These are phyloP conservation scores for Pilophorus perplexus DNA, from an alignment of 2,888 invertebrate genomes.

Conservation along the genomic window DNA sequence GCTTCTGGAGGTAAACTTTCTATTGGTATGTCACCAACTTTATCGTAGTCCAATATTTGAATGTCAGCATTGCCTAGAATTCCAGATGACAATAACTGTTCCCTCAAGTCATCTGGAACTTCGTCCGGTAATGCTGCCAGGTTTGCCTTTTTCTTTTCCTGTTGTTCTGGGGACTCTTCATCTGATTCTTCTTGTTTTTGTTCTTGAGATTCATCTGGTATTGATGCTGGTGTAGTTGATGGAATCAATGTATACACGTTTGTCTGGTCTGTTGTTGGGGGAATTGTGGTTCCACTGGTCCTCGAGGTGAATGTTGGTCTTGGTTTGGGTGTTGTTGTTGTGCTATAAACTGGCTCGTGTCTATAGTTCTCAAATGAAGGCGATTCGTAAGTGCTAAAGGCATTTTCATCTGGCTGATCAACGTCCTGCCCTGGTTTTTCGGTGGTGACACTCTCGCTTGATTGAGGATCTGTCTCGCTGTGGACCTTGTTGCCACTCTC, in stretches of 20 bases:
- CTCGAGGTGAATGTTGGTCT: conserved; percentile 29
- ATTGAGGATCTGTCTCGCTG: background rate
- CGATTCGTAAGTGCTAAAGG: background rate
- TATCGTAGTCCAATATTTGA: conserved; percentile 82
- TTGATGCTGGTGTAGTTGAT: conserved; percentile 4
- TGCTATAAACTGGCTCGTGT: conserved; percentile 13
- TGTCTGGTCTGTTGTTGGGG: conserved; percentile 1
- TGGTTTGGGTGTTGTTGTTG: conserved; percentile 24
- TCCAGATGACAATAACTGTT: conserved; percentile 79
- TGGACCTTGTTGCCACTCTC: conserved; percentile 23
- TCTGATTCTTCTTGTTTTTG: conserved; percentile 50
- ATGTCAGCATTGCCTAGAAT: conserved; percentile 85
- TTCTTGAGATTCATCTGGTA: background rate
- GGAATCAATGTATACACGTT: conserved; percentile 12
- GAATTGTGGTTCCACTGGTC: background rate
- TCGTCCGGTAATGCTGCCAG: conserved; percentile 70
- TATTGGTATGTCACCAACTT: conserved; percentile 79
- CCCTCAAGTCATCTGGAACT: conserved; percentile 77
- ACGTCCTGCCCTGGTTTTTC: background rate
- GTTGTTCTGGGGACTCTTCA: conserved; percentile 51
- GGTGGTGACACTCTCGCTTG: background rate
- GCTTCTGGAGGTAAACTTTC: conserved; percentile 82
- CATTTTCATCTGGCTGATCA: background rate
- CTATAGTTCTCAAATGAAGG: conserved; percentile 14
- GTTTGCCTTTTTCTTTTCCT: conserved; percentile 57